phyloP scores from a whole-genome alignment of 2,888 invertebrate genomes.

The Embidobia sp. region DNA sequence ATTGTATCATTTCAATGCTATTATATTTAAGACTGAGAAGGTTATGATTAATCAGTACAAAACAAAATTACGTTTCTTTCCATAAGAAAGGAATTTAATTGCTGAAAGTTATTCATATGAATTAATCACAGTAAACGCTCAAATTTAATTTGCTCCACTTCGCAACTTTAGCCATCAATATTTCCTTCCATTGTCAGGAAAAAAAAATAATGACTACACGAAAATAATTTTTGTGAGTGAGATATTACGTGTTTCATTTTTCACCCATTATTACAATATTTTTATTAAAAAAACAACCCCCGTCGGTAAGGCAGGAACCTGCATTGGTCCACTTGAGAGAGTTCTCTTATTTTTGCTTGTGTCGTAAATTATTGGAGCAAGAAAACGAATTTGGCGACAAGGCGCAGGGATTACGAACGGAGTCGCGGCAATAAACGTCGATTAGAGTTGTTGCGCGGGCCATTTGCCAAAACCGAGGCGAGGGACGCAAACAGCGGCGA shows the following conservation, averaged over 20 bases:
- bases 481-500: constrained; percentile 54
- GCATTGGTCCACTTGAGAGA: neutral
- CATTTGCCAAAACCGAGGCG: constrained; percentile 57
- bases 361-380: constrained; percentile 48
- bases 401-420: constrained; percentile 30
- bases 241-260: neutral
- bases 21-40: too few relatives aligned
- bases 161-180: neutral
- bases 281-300: too few relatives aligned
- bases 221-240: neutral
- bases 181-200: neutral
- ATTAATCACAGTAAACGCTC: neutral
- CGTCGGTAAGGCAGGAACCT: constrained; percentile 2
- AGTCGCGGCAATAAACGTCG: constrained; percentile 59
- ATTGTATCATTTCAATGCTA: too few relatives aligned
- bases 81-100: too few relatives aligned
- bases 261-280: neutral
- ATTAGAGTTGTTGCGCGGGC: constrained; percentile 53
- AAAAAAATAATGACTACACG: too few relatives aligned
- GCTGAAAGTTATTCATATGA: neutral
- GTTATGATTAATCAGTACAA: too few relatives aligned
- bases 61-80: too few relatives aligned
- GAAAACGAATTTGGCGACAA: constrained; percentile 53
- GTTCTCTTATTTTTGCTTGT: constrained; percentile 17
- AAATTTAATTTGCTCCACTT: neutral